A percentile compares a stretch with the other conserved stretches of the same genome.
phyloP scores from a whole-genome alignment of 2,113 vertebrate genomes.

The Hippolais icterina region DNA sequence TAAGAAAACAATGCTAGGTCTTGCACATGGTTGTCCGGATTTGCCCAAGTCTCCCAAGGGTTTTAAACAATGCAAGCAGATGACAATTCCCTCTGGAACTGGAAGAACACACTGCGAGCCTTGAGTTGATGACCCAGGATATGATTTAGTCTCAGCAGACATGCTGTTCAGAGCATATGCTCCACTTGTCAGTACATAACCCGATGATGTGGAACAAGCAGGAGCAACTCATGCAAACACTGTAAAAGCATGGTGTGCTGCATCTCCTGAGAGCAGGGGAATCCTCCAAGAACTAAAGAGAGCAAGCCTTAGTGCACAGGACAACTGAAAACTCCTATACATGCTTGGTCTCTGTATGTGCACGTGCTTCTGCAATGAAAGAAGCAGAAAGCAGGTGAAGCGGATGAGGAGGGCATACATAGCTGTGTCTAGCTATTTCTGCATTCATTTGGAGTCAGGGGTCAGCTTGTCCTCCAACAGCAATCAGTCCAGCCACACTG shows the following conservation, averaged over 20 bases:
- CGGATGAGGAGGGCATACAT: rapidly evolving
- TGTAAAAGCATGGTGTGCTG: not conserved
- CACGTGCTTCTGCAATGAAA: not conserved
- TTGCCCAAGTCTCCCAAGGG: constrained; percentile 2
- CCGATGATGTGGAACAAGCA: constrained; percentile 21
- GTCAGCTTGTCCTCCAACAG: not conserved
- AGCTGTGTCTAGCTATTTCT: not conserved
- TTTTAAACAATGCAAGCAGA: not conserved
- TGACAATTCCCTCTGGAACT: not conserved
- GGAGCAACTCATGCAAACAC: not conserved
- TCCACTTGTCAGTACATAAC: constrained; percentile 27
- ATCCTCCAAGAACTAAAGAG: not conserved
- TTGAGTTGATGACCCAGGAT: constrained; percentile 5
- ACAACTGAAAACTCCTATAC: not conserved
- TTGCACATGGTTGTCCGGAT: not conserved
- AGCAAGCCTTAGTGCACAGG: not conserved
- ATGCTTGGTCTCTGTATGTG: not conserved
- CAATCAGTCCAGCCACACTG: not conserved
- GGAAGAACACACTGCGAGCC: not conserved
- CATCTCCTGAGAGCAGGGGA: constrained; percentile 7
- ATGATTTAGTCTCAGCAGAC: constrained; percentile 17
- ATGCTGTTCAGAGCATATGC: constrained; percentile 15
- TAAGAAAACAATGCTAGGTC: not conserved
- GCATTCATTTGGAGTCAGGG: not conserved
- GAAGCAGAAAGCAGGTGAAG: not conserved